phyloP scores from a whole-genome alignment of 2,797 vertebrate species.

The Serranus cabrilla region DNA sequence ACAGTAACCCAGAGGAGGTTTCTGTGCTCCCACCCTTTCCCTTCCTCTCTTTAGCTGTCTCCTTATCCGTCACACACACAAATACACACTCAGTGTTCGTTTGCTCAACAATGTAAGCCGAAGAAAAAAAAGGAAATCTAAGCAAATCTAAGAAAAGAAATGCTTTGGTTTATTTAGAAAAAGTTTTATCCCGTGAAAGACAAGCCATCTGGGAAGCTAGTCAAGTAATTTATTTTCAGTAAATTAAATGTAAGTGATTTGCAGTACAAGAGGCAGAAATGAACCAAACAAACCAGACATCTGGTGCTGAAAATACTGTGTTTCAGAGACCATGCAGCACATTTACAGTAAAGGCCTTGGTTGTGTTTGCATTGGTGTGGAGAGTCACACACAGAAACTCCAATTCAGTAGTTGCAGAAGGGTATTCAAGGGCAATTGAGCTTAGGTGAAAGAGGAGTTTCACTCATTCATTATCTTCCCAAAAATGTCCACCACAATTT shows the following conservation, averaged over 20 bases:
- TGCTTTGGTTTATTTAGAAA: constrained; percentile 21
- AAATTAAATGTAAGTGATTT: constrained; percentile 26
- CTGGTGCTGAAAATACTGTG: constrained; percentile 16
- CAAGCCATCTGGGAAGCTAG: neutral
- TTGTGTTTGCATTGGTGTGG: constrained; percentile 13
- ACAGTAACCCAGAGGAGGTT: constrained; percentile 40
- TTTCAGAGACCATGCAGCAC: constrained; percentile 5
- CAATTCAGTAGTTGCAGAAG: constrained; percentile 24
- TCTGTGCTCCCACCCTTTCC: constrained; percentile 9
- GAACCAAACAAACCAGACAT: constrained; percentile 21
- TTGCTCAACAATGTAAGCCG: constrained; percentile 9
- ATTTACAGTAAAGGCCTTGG: constrained; percentile 5
- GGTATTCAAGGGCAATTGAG: constrained; percentile 34
- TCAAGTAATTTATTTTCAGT: constrained; percentile 12
- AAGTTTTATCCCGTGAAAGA: neutral
- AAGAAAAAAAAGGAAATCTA: neutral
- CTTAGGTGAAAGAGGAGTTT: constrained; percentile 17
- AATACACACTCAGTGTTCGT: neutral
- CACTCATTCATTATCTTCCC: constrained; percentile 26
- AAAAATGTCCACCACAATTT: constrained; percentile 24
- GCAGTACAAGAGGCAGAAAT: constrained; percentile 19
- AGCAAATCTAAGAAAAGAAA: neutral
- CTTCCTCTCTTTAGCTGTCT: constrained; percentile 7
- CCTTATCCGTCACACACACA: constrained; percentile 12
- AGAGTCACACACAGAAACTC: constrained; percentile 3